These are phyloP conservation scores for Xestia rhomboidea DNA, from an alignment of 2,888 invertebrate species.

Conservation along the genomic window DNA sequence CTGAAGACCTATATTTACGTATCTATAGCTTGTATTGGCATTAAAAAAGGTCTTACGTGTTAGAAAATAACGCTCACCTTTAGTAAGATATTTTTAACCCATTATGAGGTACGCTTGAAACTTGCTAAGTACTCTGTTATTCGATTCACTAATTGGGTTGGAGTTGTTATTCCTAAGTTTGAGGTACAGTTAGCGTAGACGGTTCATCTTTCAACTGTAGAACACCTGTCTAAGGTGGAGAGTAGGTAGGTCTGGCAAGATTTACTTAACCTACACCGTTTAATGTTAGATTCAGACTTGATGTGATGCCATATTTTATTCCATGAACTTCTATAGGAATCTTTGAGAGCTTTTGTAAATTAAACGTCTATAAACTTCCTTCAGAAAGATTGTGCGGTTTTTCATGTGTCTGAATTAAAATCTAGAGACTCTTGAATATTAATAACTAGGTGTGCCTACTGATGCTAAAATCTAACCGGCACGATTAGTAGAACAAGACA, in stretches of 20 bases:
- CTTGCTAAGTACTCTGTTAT: constrained; percentile 61
- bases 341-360: constrained; percentile 52
- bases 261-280: constrained; percentile 66
- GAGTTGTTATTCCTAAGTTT: constrained; percentile 72
- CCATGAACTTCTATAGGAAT: constrained; percentile 33
- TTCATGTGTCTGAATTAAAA: not conserved
- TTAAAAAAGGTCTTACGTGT: not conserved
- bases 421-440: not conserved
- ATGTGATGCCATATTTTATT: constrained; percentile 32
- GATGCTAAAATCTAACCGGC: not conserved
- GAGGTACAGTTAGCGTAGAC: constrained; percentile 63
- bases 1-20: not conserved
- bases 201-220: constrained; percentile 63
- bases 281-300: constrained; percentile 45
- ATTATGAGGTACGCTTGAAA: constrained; percentile 36
- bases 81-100: constrained; percentile 4
- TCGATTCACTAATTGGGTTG: constrained; percentile 72
- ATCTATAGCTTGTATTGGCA: not conserved
- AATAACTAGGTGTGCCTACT: no score
- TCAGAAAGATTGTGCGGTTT: constrained; percentile 22
- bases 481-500: not conserved
- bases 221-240: constrained; percentile 68
- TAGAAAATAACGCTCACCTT: not conserved
- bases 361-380: constrained; percentile 27
- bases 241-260: constrained; percentile 50